phyloP scores from a whole-genome alignment of 1,140 invertebrate species.

The Ceratina calcarata region DNA sequence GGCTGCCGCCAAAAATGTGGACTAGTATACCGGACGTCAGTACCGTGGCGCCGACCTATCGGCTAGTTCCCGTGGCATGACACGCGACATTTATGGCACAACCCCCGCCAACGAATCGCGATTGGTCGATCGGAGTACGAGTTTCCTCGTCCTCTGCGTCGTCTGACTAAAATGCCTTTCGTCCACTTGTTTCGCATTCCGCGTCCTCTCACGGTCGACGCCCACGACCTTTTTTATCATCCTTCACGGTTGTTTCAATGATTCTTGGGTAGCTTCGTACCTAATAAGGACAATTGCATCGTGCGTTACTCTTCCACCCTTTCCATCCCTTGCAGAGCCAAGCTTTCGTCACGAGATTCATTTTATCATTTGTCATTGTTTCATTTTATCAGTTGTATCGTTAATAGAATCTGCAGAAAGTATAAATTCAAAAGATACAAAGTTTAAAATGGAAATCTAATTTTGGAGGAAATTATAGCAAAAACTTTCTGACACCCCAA shows the following conservation, averaged over 20 bases:
- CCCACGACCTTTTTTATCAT: background rate
- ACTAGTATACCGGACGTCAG: slow-evolving; percentile 76
- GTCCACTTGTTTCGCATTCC: slow-evolving; percentile 14
- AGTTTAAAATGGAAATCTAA: no score
- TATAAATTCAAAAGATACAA: no score
- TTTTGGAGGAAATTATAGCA: no score
- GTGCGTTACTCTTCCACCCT: no score
- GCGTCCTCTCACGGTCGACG: slow-evolving; percentile 28
- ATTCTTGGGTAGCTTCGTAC: background rate
- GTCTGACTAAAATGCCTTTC: background rate
- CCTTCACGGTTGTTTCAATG: background rate
- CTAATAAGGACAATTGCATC: no score
- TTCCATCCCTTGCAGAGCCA: no score
- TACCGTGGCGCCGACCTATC: slow-evolving; percentile 74
- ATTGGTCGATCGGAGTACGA: slow-evolving; percentile 54
- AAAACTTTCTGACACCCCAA: no score
- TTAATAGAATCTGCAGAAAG: no score
- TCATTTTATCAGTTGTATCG: no score
- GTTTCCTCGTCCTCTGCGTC: background rate
- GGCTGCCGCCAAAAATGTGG: slow-evolving; percentile 75
- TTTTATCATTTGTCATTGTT: no score
- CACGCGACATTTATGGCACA: slow-evolving; percentile 78
- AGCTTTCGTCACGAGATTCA: no score
- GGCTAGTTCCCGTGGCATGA: slow-evolving; percentile 57
- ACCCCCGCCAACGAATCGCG: slow-evolving; percentile 67